A percentile compares a stretch with the other conserved stretches of the same genome.
phyloP scores from a whole-genome alignment of 2,888 invertebrate species.

The Agrilus mali region DNA sequence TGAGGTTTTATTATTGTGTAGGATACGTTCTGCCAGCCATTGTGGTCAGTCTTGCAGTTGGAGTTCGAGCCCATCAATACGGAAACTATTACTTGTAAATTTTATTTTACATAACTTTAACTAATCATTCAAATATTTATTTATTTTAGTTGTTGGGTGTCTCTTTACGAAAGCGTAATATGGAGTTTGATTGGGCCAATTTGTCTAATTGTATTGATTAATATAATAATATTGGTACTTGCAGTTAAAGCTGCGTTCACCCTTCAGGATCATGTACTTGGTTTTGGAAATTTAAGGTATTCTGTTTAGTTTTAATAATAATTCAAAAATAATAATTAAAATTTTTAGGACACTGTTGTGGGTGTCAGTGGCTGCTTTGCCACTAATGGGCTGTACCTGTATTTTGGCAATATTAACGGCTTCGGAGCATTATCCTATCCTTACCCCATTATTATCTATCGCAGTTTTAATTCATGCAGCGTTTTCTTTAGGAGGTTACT shows the following conservation, averaged over 20 bases:
- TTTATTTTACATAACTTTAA: neutral
- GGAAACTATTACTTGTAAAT: constrained; percentile 89
- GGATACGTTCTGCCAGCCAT: constrained; percentile 90
- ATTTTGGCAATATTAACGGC: constrained; percentile 69
- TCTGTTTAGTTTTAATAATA: neutral
- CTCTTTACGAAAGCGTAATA: constrained; percentile 83
- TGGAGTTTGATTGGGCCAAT: constrained; percentile 94
- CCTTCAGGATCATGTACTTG: constrained; percentile 77
- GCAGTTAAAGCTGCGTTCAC: constrained; percentile 86
- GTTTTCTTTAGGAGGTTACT: constrained; percentile 75
- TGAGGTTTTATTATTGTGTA: constrained; percentile 82
- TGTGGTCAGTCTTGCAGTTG: constrained; percentile 80
- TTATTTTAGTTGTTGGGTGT: constrained; percentile 86
- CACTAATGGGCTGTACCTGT: constrained; percentile 77
- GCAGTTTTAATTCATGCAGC: constrained; percentile 68
- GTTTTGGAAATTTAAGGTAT: constrained; percentile 68
- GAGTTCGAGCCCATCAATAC: constrained; percentile 88
- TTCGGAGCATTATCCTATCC: constrained; percentile 56
- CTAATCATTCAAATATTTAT: neutral
- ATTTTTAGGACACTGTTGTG: constrained; percentile 61
- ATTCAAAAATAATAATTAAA: constrained; percentile 9
- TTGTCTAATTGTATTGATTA: constrained; percentile 62
- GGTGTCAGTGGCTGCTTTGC: constrained; percentile 76
- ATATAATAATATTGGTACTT: constrained; percentile 67
- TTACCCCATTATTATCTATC: constrained; percentile 66